phyloP scores from a whole-genome alignment of 2,797 vertebrate genomes.

The Sebastes hubbsi region DNA sequence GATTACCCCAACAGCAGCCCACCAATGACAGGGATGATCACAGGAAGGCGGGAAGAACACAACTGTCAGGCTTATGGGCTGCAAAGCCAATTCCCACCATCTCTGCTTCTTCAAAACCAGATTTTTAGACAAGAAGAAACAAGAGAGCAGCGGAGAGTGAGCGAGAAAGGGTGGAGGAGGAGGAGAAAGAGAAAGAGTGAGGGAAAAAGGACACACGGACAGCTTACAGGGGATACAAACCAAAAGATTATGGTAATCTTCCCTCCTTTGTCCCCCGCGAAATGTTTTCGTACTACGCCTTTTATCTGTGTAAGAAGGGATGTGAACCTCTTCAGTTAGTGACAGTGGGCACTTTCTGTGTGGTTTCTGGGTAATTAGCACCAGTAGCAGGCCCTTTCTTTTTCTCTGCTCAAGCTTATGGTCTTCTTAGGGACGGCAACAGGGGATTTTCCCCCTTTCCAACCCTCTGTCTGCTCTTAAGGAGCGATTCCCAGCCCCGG shows the following conservation, averaged over 20 bases:
- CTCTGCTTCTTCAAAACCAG: slow-evolving; percentile 89
- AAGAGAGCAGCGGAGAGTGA: slow-evolving; percentile 69
- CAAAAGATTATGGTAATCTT: slow-evolving; percentile 99
- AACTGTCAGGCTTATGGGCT: slow-evolving; percentile 88
- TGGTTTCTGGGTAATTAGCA: slow-evolving; percentile 99
- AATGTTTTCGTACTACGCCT: slow-evolving; percentile 99
- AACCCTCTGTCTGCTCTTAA: slow-evolving; percentile 88
- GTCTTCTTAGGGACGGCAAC: slow-evolving; percentile 97
- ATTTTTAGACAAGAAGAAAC: slow-evolving; percentile 87
- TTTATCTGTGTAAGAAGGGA: slow-evolving; percentile 99
- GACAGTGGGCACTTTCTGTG: slow-evolving; percentile 99
- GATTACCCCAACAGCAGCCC: slow-evolving; percentile 86
- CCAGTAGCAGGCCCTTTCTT: slow-evolving; percentile 98
- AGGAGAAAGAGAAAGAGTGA: slow-evolving; percentile 55
- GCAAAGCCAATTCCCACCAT: slow-evolving; percentile 91
- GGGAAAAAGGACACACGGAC: slow-evolving; percentile 90
- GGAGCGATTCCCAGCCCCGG: slow-evolving; percentile 87
- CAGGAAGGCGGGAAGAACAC: slow-evolving; percentile 96
- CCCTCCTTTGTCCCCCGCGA: slow-evolving; percentile 94
- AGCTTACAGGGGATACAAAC: slow-evolving; percentile 98
- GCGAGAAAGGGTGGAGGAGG: slow-evolving; percentile 61
- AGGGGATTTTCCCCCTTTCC: slow-evolving; percentile 88
- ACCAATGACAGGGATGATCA: slow-evolving; percentile 93
- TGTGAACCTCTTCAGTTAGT: slow-evolving; percentile 99
- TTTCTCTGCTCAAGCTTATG: slow-evolving; percentile 99